phyloP scores from a whole-genome alignment of 1,140 invertebrate species.

The Eupristina koningsbergeri region DNA sequence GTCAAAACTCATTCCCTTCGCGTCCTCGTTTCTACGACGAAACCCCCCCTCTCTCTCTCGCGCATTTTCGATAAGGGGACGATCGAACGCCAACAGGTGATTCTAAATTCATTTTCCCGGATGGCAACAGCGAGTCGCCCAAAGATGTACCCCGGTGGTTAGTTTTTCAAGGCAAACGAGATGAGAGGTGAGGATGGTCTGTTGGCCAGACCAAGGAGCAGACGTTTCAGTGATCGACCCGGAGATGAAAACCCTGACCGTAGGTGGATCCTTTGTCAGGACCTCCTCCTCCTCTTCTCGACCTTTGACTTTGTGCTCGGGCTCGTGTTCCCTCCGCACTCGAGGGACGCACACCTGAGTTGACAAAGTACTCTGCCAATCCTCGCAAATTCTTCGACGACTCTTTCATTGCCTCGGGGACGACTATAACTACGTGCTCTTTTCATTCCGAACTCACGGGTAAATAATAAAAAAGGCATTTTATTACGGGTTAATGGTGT shows the following conservation, averaged over 20 bases:
- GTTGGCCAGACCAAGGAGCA: too few species aligned
- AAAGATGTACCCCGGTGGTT: too few species aligned
- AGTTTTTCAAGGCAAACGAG: too few species aligned
- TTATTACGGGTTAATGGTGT: conserved; percentile 4
- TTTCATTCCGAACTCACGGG: neutral
- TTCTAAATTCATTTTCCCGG: too few species aligned
- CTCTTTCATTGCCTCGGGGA: neutral
- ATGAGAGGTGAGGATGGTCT: too few species aligned
- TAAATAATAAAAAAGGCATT: conserved; percentile 1
- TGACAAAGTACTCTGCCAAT: neutral
- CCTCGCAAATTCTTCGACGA: neutral
- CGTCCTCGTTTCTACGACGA: neutral
- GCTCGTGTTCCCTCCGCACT: too few species aligned
- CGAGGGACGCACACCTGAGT: too few species aligned
- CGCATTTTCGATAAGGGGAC: too few species aligned
- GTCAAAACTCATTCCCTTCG: neutral
- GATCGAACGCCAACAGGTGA: too few species aligned
- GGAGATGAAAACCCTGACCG: too few species aligned
- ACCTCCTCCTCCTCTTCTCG: neutral
- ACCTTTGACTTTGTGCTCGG: neutral
- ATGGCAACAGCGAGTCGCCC: too few species aligned
- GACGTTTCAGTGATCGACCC: too few species aligned
- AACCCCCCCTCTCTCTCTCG: neutral
- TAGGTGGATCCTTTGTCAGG: neutral
- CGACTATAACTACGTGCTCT: neutral